Evolutionary conservation across 2,888 invertebrate genomes (phyloP), one percentile per base, ranked within the genome.

Genomic region (Pandemis corylana): DNA sequence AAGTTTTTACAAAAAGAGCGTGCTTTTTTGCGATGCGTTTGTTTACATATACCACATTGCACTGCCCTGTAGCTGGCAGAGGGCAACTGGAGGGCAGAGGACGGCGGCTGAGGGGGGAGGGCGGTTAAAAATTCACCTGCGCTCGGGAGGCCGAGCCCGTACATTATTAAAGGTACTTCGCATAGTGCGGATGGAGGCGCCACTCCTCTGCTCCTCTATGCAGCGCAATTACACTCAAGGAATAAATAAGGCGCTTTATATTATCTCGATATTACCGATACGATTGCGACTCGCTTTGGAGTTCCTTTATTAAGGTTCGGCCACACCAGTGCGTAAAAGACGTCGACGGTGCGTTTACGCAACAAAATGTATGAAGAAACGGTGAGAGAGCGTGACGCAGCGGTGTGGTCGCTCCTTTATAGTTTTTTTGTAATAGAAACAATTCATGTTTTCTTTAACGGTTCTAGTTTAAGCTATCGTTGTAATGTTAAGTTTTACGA

Each of bases 101-200:
- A 53, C 56, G 56, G 7, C 7, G 56, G 9, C 56, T 15, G 53
- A 13, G 53, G 5, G n/a, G 2, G 49, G 49, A 51, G 6, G 42
- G 42, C 6, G 6, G 42, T 74, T 69, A 66, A 70, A 69, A n/a
- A 69, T 74, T 74, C 74, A 74, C 46, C 62, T 28, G 51, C 13
- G 15, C 56, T 53, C 36, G 36, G 10, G 49, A 2, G 73, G 46
- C 12, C 15, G 67, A 36, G n/a, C 53, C 41, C 12, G 12, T 49
- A 7, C 56, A 68, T 59, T 68, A 68, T 68, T 68, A 20, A 68
- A 15, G 68, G 28, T 20, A n/a, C 15, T 44, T 59, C 42, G 42
- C 28, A 13, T 13, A 13, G n/a, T 15, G 3, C 12, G 7, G 49
- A 15, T 42, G 7, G 7, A 1, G 56, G 41, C n/a, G 13, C 9